Conservation (phyloP, 2,888 invertebrate genomes). For the Oscheius sp. region DNA sequence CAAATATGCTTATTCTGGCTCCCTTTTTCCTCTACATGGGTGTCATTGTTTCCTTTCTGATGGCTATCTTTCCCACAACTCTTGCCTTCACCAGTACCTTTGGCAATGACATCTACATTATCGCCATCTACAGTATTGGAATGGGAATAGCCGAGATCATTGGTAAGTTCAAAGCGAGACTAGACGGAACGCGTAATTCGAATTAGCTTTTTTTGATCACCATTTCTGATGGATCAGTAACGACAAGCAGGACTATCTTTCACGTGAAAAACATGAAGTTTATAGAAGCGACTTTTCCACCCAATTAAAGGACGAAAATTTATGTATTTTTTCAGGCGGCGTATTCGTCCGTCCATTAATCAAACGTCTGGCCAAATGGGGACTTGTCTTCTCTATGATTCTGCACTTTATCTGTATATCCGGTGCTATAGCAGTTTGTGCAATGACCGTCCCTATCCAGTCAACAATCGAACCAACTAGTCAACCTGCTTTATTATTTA, state of each 20-base stretch:
- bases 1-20: conserved; percentile 44
- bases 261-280: conserved; percentile 12
- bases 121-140: conserved; percentile 45
- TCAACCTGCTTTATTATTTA: conserved; percentile 35
- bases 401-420: conserved; percentile 40
- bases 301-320: neutral
- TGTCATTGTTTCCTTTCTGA: conserved; percentile 50
- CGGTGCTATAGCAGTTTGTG: conserved; percentile 35
- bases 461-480: conserved; percentile 43
- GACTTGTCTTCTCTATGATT: conserved; percentile 37
- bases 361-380: conserved; percentile 42
- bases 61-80: conserved; percentile 53
- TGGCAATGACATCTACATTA: conserved; percentile 43
- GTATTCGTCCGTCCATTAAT: conserved; percentile 44
- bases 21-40: conserved; percentile 56
- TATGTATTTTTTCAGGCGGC: conserved; percentile 35
- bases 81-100: conserved; percentile 43
- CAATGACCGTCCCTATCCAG: conserved; percentile 44
- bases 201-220: neutral
- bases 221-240: neutral
- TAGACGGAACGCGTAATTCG: neutral
- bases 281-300: too few relatives aligned
- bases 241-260: neutral
- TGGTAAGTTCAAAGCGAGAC: conserved; percentile 29
- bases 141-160: conserved; percentile 50